Percentiles rank a stretch among this genome's conserved stretches.
Conservation (phyloP, 2,888 invertebrate species). For the Plebejus melissa region DNA sequence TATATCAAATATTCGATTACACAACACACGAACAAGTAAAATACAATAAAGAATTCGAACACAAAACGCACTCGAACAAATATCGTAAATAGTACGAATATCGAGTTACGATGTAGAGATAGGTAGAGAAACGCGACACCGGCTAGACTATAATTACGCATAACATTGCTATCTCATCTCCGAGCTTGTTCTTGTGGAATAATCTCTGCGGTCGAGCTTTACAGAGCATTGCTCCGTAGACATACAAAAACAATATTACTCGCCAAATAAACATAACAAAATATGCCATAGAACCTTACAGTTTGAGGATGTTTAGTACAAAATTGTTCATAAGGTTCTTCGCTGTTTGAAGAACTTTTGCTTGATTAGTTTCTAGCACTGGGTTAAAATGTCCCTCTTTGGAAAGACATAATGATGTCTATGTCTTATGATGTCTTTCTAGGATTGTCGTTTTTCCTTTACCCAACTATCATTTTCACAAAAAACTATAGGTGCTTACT, state of each 20-base stretch:
- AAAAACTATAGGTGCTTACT: not conserved
- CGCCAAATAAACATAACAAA: not conserved
- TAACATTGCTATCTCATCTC: constrained; percentile 23
- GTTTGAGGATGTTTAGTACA: too few species aligned
- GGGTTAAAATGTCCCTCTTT: too few species aligned
- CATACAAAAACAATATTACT: constrained; percentile 1
- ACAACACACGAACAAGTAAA: constrained; percentile 1
- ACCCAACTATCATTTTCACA: not conserved
- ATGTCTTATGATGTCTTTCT: not conserved
- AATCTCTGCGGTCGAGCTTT: constrained; percentile 14
- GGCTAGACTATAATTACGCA: constrained; percentile 21
- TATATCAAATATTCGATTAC: constrained; percentile 15
- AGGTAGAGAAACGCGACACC: constrained; percentile 8
- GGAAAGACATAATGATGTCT: too few species aligned
- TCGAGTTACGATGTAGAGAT: constrained; percentile 24
- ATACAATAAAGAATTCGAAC: constrained; percentile 11
- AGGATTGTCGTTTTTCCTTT: not conserved
- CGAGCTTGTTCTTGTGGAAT: constrained; percentile 18
- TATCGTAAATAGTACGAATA: constrained; percentile 16
- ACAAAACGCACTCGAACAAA: constrained; percentile 23
- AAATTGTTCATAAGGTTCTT: not conserved
- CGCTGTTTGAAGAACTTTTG: not conserved
- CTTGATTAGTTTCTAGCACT: not conserved
- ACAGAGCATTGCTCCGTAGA: constrained; percentile 2
- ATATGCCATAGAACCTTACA: not conserved